Evolutionary conservation across 2,888 invertebrate genomes (phyloP).

Genomic region (Pheosia gnoma): DNA sequence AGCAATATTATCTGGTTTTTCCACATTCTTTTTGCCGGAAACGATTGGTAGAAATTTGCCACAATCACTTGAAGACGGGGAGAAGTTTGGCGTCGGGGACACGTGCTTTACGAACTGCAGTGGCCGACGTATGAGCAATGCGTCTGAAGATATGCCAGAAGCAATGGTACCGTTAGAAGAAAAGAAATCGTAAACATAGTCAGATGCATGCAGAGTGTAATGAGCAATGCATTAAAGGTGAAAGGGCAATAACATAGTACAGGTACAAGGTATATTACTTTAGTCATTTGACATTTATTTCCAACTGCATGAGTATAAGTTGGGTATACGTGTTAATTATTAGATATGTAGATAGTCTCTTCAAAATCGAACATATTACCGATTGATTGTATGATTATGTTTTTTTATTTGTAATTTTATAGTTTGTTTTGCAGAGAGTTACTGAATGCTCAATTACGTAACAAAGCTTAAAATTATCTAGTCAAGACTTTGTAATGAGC

Average conservation of each 20-base stretch:
- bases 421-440: slow-evolving; percentile 22
- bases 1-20: slow-evolving; percentile 88
- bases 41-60: slow-evolving; percentile 92
- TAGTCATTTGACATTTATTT: too few species aligned
- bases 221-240: background rate
- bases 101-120: slow-evolving; percentile 90
- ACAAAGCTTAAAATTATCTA: slow-evolving; percentile 33
- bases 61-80: slow-evolving; percentile 92
- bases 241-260: background rate
- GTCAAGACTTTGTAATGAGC: slow-evolving; percentile 32
- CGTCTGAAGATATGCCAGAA: slow-evolving; percentile 68
- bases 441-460: slow-evolving; percentile 23
- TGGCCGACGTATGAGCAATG: slow-evolving; percentile 69
- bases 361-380: background rate
- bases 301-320: too few species aligned
- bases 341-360: background rate
- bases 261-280: background rate
- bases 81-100: slow-evolving; percentile 92
- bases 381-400: background rate
- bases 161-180: slow-evolving; percentile 75
- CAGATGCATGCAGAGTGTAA: background rate
- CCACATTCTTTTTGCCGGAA: slow-evolving; percentile 90
- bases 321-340: background rate
- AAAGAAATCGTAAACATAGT: slow-evolving; percentile 54
- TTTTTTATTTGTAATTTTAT: background rate